Base-by-base conservation (phyloP, 2,113 vertebrate genomes). In the Sterrhoptilus dennistouni region DNA sequence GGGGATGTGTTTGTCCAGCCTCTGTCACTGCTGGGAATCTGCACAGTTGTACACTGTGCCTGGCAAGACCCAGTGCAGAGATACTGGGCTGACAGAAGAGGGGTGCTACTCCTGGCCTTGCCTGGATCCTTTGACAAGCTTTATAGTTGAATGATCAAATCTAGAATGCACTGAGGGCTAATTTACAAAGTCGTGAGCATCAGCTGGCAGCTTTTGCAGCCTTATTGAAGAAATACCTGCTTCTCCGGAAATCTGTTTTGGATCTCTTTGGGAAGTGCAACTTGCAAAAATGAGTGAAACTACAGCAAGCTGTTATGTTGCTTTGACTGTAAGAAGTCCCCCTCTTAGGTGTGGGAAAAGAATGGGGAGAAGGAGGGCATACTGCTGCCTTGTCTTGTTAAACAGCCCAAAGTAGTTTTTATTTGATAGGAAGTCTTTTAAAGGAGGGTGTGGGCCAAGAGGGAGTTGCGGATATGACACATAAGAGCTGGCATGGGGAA, bases 31-130 rank as follows among this genome's bases (percentile, higher is more conserved):
- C 68, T 83, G 80, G 59, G 42, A 31, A 25, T 86, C 31, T 64
- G 53, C 11, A 2, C 2, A 4, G 27, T 29, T 64, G 40, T 18
- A 27, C 4, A 0, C 4, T 20, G 33, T 7, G 9, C 31, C 56
- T 89, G 59, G 68, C 45, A 53, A 38, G 68, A 53, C 14, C 40
- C 22, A 42, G 76, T 31, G 12, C 12, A 66, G 64, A 21, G 72
- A 24, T 78, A 33, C 56, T 74, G 69, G 36, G 28, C 33, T 89
- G 38, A 14, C 42, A 59, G 35, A 33, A 74, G 49, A 68, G 17
- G 15, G 9, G 1, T 68, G 22, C 11, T 42, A 35, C 29, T 78
- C 11, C 35, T 63, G n/a, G 28, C 33, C 56, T 81, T 19, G 21
- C 5, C 5, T 20, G 59, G 44, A 20, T 74, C 47, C 65, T 85